A percentile compares a stretch with the other conserved stretches of the same genome.
phyloP scores from a whole-genome alignment of 2,888 invertebrate species.

The Lottia scabra region DNA sequence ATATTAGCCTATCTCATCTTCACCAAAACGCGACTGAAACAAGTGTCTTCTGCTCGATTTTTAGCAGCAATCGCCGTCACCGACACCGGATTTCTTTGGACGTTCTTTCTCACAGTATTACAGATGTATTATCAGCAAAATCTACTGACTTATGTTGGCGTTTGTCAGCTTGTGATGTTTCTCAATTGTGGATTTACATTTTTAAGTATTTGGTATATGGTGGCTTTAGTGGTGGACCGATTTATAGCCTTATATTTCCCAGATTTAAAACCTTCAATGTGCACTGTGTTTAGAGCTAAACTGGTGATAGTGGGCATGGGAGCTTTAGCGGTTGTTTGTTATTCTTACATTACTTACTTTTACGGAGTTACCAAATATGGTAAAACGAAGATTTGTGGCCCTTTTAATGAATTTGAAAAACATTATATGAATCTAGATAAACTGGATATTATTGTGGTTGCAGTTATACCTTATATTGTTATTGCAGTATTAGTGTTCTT shows the following conservation, averaged over 20 bases:
- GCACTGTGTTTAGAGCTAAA: slow-evolving; percentile 60
- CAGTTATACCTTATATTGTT: slow-evolving; percentile 42
- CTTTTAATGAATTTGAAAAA: slow-evolving; percentile 27
- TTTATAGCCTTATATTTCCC: slow-evolving; percentile 55
- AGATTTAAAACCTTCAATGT: slow-evolving; percentile 48
- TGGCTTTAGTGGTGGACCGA: slow-evolving; percentile 51
- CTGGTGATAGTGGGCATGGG: slow-evolving; percentile 54
- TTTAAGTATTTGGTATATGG: slow-evolving; percentile 54
- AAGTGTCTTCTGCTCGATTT: slow-evolving; percentile 84
- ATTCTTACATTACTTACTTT: slow-evolving; percentile 57
- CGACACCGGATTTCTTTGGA: slow-evolving; percentile 80
- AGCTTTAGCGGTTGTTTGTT: slow-evolving; percentile 47
- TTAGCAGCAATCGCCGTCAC: slow-evolving; percentile 81
- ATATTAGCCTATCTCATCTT: slow-evolving; percentile 81
- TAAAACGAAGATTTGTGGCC: slow-evolving; percentile 15
- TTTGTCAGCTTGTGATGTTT: slow-evolving; percentile 82
- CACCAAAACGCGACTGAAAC: slow-evolving; percentile 78
- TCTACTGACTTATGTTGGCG: slow-evolving; percentile 68
- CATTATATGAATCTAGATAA: slow-evolving; percentile 37
- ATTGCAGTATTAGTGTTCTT: slow-evolving; percentile 46
- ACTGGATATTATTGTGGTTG: slow-evolving; percentile 50
- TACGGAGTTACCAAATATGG: slow-evolving; percentile 32
- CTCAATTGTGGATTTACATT: slow-evolving; percentile 70
- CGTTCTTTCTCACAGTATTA: slow-evolving; percentile 71
- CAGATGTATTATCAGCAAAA: slow-evolving; percentile 28